Conservation (phyloP, 2,888 invertebrate genomes). For the Troides oblongomaculatus region DNA sequence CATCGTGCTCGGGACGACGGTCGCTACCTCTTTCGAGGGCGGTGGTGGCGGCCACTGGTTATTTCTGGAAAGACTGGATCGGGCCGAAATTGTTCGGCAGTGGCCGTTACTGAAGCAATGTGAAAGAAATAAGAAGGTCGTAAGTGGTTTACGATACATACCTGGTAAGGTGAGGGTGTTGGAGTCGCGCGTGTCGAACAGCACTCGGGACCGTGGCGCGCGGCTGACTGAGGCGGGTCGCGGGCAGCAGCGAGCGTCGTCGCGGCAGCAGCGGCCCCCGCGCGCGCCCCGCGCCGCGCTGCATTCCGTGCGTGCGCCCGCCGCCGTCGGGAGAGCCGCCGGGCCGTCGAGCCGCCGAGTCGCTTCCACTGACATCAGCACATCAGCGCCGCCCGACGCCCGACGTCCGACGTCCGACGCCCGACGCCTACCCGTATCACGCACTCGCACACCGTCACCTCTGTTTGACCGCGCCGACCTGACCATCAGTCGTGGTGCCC, state of each 20-base stretch:
- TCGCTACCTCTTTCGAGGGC: slow-evolving; percentile 45
- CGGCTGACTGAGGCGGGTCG: slow-evolving; percentile 66
- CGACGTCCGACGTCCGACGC: slow-evolving; percentile 48
- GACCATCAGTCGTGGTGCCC: slow-evolving; percentile 32
- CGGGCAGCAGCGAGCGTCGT: slow-evolving; percentile 59
- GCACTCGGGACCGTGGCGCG: slow-evolving; percentile 74
- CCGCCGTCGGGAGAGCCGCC: slow-evolving; percentile 62
- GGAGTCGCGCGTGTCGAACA: slow-evolving; percentile 58
- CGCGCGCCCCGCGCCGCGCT: slow-evolving; percentile 66
- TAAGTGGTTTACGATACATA: slow-evolving; percentile 57
- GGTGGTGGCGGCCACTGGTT: slow-evolving; percentile 49
- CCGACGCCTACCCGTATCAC: slow-evolving; percentile 60
- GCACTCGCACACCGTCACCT: slow-evolving; percentile 60
- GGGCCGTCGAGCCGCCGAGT: slow-evolving; percentile 60
- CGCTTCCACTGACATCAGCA: slow-evolving; percentile 59
- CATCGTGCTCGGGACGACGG: slow-evolving; percentile 51
- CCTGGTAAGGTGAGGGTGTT: slow-evolving; percentile 59
- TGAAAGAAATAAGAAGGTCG: slow-evolving; percentile 44
- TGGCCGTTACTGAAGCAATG: slow-evolving; percentile 32
- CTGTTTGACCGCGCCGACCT: slow-evolving; percentile 57
- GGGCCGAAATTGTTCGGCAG: slow-evolving; percentile 40
- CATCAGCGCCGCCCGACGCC: slow-evolving; percentile 43
- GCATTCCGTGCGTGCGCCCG: slow-evolving; percentile 59
- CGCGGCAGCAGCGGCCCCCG: slow-evolving; percentile 65
- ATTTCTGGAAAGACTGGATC: slow-evolving; percentile 50